Conservation (phyloP, 2,888 invertebrate species). For the Timema podura region DNA sequence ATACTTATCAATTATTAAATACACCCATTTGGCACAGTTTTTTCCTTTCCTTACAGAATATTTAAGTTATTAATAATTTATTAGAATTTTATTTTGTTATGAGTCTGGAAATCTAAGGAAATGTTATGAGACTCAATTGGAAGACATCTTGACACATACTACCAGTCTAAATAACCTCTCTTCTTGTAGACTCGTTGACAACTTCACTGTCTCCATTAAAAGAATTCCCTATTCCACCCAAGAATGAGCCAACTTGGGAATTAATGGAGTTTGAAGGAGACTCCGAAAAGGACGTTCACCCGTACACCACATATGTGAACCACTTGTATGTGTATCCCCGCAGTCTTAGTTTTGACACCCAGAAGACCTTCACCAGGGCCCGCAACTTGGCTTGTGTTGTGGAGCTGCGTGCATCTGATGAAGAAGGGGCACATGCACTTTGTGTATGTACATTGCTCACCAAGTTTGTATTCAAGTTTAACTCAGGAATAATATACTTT, state of each 20-base stretch:
- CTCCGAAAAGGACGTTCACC: conserved; percentile 64
- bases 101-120: too few species aligned
- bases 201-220: conserved; percentile 78
- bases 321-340: conserved; percentile 91
- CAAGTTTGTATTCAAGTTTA: too few species aligned
- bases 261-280: conserved; percentile 74
- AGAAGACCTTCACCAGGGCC: conserved; percentile 87
- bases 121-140: too few species aligned
- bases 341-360: conserved; percentile 80
- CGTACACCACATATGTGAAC: conserved; percentile 80
- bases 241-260: conserved; percentile 72
- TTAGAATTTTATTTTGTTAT: too few species aligned
- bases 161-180: too few species aligned
- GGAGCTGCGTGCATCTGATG: conserved; percentile 81
- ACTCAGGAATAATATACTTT: too few species aligned
- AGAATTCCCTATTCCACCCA: conserved; percentile 79
- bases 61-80: too few species aligned
- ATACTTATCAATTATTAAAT: too few species aligned
- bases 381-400: conserved; percentile 90
- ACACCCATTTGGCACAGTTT: too few species aligned
- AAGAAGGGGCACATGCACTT: conserved; percentile 63
- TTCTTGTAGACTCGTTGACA: conserved; percentile 77
- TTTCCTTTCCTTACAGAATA: too few species aligned
- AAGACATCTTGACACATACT: too few species aligned
- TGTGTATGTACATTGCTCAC: conserved; percentile 60